A percentile compares a stretch with the other conserved stretches of the same genome.
Conservation (phyloP, 35 echinoderm and acorn worm species). For the Hemicentrotus pulcherrimus region DNA sequence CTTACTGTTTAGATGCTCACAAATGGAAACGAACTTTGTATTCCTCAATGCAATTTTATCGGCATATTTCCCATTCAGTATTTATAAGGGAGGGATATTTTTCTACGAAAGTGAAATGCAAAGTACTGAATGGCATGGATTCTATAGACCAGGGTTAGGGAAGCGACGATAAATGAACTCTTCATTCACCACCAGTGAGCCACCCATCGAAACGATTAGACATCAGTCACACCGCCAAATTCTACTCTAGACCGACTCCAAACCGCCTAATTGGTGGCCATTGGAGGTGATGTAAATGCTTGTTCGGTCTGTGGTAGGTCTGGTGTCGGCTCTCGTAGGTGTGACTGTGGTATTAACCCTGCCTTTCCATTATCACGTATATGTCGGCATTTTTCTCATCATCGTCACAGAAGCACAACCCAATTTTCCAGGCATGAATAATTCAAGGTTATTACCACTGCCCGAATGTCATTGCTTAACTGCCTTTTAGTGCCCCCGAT, state of each 20-base stretch:
- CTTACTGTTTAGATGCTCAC: too few species aligned
- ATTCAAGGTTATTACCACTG: background rate
- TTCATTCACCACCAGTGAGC: background rate
- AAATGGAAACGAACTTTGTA: too few species aligned
- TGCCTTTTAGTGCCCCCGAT: background rate
- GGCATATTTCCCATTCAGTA: too few species aligned
- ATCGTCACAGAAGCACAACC: background rate
- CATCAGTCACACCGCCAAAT: background rate
- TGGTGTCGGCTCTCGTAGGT: too few species aligned
- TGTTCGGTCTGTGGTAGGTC: too few species aligned
- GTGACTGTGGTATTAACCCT: background rate
- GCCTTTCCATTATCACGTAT: background rate
- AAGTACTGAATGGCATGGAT: background rate
- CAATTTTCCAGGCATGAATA: conserved; percentile 41
- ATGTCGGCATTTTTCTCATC: background rate
- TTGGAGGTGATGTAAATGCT: too few species aligned
- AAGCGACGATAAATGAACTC: background rate
- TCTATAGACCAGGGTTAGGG: background rate
- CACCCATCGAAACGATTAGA: background rate
- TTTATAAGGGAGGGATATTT: too few species aligned
- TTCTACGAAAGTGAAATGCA: background rate
- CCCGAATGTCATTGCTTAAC: background rate
- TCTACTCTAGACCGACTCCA: background rate
- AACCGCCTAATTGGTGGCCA: too few species aligned
- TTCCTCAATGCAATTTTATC: too few species aligned